phyloP scores from a whole-genome alignment of 2,888 invertebrate genomes.

The Phortica magna region DNA sequence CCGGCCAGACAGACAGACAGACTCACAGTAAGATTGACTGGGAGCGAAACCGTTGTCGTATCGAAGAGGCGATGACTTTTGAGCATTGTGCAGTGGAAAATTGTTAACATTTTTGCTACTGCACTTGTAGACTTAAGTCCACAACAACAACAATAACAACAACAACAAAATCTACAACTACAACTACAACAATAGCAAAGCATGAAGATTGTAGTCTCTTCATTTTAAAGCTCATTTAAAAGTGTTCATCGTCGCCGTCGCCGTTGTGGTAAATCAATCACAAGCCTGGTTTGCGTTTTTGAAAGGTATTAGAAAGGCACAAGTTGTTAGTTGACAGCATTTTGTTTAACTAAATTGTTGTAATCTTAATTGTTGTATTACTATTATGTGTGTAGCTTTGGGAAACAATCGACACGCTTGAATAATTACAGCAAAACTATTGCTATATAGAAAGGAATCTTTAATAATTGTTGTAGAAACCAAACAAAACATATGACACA shows the following conservation, averaged over 20 bases:
- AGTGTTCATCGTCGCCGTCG: neutral
- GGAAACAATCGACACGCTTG: too few species aligned
- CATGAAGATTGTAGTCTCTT: neutral
- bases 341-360: neutral
- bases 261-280: neutral
- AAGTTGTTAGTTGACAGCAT: neutral
- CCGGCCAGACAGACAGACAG: constrained; percentile 5
- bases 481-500: too few species aligned
- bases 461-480: too few species aligned
- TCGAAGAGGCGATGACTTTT: constrained; percentile 64
- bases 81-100: constrained; percentile 63
- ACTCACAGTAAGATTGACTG: constrained; percentile 38
- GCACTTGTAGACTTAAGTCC: constrained; percentile 58
- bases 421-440: too few species aligned
- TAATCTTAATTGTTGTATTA: neutral
- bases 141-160: constrained; percentile 21
- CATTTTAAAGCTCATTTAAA: neutral
- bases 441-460: too few species aligned
- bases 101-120: constrained; percentile 70
- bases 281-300: neutral
- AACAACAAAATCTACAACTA: neutral
- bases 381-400: too few species aligned
- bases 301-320: constrained; percentile 2
- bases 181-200: neutral
- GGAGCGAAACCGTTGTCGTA: constrained; percentile 11